Evolutionary conservation across 92 coral and sea anemone species (phyloP), one percentile per base, ranked within the genome.

Genomic region (Heteractis magnifica): DNA sequence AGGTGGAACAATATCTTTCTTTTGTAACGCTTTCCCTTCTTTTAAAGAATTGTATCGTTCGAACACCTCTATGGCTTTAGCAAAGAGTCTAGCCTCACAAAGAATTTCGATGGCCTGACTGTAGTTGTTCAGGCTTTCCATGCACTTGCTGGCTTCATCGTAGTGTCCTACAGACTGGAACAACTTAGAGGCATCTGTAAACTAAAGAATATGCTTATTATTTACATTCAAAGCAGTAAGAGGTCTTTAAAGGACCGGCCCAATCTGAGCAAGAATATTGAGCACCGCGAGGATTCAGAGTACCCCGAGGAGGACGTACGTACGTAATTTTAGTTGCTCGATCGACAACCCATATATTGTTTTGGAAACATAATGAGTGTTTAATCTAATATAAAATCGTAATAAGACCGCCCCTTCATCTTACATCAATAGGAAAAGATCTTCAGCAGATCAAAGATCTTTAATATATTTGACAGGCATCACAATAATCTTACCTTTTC

Each of bases 161-260:
- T 83, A 89, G 41, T 71, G 76, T 19, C 82, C 89, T 83, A 91
- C 98, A 34, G 86, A 84, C 16, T 87, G 76, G 73, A 89, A 89
- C 73, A 82, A 77, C 91, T 91, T 95, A 5, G 98, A 91, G 10
- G 98, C 98, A 53, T 95, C 94, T 59, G 65, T 91, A 90, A 90
- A 95, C 97, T 93, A 56, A 52, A 83, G 56, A 56, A 12, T 72
- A 34, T 21, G 23, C 23, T 62, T 5, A 0, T 11, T 12, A 58
- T 58, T n/a, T 9, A 34, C 3, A 34, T 34, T 34, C 44, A 34
- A 34, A 34, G 44, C 3, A 34, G 3, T 34, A 34, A 2, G 44
- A 34, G 44, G 44, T 34, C 44, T 34, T 34, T 2, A 34, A 34
- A 34, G 44, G 3, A 34, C 3, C 44, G 44, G 44, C 44, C 44